Percentiles rank a stretch among this genome's conserved stretches.
phyloP scores from a whole-genome alignment of 2,888 invertebrate species.

The Capitulum mitella region DNA sequence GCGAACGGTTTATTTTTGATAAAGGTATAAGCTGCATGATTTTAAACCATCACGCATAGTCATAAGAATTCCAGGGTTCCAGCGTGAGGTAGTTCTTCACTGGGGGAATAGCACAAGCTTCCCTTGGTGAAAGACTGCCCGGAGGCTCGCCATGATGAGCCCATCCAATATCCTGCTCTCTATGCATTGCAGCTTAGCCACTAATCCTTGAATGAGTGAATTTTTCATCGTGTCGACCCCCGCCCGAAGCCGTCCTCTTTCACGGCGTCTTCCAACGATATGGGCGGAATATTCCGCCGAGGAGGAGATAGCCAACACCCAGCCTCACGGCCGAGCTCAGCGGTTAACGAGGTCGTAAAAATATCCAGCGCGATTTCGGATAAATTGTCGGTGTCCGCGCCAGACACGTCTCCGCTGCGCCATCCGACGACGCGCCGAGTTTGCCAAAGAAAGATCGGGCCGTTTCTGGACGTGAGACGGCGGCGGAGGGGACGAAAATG shows the following conservation, averaged over 20 bases:
- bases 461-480: too few relatives aligned
- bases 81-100: too few relatives aligned
- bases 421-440: too few relatives aligned
- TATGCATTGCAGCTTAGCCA: slow-evolving; percentile 8
- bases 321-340: neutral
- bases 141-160: too few relatives aligned
- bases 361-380: neutral
- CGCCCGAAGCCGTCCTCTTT: neutral
- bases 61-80: too few relatives aligned
- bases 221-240: neutral
- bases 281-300: neutral
- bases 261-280: neutral
- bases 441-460: too few relatives aligned
- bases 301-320: neutral
- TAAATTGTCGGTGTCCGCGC: neutral
- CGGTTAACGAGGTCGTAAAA: slow-evolving; percentile 2
- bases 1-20: too few relatives aligned
- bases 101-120: too few relatives aligned
- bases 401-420: neutral
- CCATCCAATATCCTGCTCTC: slow-evolving; percentile 2
- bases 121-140: too few relatives aligned
- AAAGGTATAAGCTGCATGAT: too few relatives aligned
- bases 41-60: too few relatives aligned
- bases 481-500: too few relatives aligned
- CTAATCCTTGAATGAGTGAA: slow-evolving; percentile 3